Base-by-base conservation (phyloP, 2,888 invertebrate genomes). In the Palloptera scutellata region DNA sequence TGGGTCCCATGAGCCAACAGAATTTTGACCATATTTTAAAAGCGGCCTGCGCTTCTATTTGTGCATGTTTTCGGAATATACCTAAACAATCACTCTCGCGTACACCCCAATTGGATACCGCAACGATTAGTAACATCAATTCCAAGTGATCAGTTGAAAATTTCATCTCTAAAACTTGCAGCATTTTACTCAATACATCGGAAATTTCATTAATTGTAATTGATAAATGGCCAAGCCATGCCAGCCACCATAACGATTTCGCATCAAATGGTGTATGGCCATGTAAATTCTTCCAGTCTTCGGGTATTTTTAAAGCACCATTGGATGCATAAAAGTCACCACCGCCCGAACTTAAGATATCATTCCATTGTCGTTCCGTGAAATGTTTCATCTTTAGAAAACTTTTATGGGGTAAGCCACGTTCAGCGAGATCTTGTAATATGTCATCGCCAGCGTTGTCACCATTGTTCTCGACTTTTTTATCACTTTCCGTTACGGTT, bases 91-190 rank as follows among this genome's bases (percentile, higher is more conserved):
- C 95, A 5, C 91, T 91, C 78, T 93, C 93, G 19, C 91, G 90
- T 57, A 95, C 86, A 1, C 95, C 95, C 79, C 91, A 89, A 64
- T 92, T 88, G 9, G 94, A 89, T 3, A 92, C 90, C 0, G 92
- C 89, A 67, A 95, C 86, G 69, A 94, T 87, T 1, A 93, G 89
- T 48, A 95, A 85, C 63, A 93, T 89, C 61, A 88, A 86, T 78
- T 88, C 88, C 15, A 91, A 91, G 71, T 89, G 87, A 41, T 89
- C 89, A 51, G 86, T 86, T 0, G 91, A 91, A 58, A 93, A 86
- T 61, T 91, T 90, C 1, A 87, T 87, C 82, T 92, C 89, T 67
- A 95, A 86, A 82, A 92, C 89, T 66, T 87, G 83, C 71, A 87
- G 87, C 71, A 92, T 86, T 80, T 92, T 92, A 42, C 90, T 88